Conservation (phyloP, 2,113 vertebrate genomes). For the Cichladusa arquata region DNA sequence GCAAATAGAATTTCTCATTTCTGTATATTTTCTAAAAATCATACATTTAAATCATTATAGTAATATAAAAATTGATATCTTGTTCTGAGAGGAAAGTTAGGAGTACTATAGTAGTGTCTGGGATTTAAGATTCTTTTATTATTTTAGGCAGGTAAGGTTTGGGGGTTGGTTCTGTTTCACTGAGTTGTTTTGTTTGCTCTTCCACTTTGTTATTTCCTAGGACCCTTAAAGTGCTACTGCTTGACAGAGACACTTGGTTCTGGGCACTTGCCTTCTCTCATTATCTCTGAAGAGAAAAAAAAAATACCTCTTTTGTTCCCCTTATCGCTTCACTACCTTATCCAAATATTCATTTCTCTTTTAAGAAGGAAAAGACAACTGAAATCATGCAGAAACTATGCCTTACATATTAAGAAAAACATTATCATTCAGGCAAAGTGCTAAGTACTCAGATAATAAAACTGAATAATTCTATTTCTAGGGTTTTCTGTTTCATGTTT, state of each 20-base stretch:
- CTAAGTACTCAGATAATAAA: slow-evolving; percentile 60
- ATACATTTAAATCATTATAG: neutral
- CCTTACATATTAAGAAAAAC: slow-evolving; percentile 57
- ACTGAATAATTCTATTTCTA: slow-evolving; percentile 49
- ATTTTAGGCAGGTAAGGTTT: neutral
- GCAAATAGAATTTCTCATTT: neutral
- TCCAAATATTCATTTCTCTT: slow-evolving; percentile 64
- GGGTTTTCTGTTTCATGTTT: slow-evolving; percentile 17
- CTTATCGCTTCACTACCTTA: slow-evolving; percentile 61
- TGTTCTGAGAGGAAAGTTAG: neutral
- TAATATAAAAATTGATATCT: neutral
- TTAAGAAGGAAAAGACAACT: slow-evolving; percentile 61
- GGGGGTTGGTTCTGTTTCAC: neutral
- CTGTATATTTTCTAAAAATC: neutral
- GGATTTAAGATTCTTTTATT: neutral
- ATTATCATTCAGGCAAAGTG: slow-evolving; percentile 51
- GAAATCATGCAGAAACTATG: slow-evolving; percentile 50
- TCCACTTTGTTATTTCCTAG: slow-evolving; percentile 25
- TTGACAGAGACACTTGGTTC: slow-evolving; percentile 49
- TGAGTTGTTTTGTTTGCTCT: slow-evolving; percentile 31
- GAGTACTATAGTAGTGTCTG: neutral
- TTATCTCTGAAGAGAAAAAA: slow-evolving; percentile 49
- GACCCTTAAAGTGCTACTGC: slow-evolving; percentile 17
- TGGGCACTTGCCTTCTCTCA: slow-evolving; percentile 46
- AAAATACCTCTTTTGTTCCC: slow-evolving; percentile 32